Evolutionary conservation across 2,797 vertebrate species (phyloP).

Genomic region (Pitangus sulphuratus): DNA sequence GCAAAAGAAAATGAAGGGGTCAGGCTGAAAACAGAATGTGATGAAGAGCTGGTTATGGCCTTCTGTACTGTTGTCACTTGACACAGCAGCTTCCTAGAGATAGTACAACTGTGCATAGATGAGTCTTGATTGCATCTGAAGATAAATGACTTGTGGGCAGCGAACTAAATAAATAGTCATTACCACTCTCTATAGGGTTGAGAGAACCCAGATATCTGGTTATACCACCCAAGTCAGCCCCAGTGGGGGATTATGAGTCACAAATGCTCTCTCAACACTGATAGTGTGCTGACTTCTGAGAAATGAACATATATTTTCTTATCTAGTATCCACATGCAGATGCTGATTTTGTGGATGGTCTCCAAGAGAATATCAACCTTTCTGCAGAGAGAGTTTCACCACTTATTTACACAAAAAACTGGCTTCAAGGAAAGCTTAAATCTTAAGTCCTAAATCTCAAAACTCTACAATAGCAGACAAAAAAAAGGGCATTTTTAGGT

Average conservation of each 20-base stretch:
- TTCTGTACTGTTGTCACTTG: constrained; percentile 30
- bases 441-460: background rate
- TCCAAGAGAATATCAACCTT: background rate
- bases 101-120: background rate
- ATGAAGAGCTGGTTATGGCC: constrained; percentile 4
- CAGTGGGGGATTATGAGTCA: background rate
- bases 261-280: background rate
- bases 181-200: background rate
- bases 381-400: background rate
- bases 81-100: background rate
- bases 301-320: background rate
- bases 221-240: background rate
- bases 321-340: background rate
- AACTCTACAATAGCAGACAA: background rate
- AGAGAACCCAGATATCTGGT: background rate
- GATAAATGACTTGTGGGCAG: background rate
- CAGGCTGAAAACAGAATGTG: constrained; percentile 21
- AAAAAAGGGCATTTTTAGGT: background rate
- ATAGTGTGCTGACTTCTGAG: background rate
- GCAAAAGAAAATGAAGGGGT: background rate
- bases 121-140: background rate
- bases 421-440: background rate
- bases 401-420: background rate
- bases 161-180: background rate
- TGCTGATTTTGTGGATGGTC: background rate